Evolutionary conservation across 2,888 invertebrate genomes (phyloP).

Genomic region (Rhimphoctona megacephalus): DNA sequence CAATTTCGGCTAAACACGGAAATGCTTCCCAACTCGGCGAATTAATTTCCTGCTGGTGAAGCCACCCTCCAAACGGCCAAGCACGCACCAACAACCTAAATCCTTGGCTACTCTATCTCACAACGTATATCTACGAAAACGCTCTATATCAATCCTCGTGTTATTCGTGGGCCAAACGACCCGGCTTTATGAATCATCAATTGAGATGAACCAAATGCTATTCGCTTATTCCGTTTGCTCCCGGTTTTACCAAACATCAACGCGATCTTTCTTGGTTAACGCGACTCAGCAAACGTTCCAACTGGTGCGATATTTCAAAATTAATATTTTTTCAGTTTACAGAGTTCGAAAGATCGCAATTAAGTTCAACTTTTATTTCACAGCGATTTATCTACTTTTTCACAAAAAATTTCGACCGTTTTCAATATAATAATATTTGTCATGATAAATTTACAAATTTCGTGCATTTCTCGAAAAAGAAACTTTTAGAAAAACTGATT

Average conservation of each 20-base stretch:
- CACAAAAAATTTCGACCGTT: too few relatives aligned
- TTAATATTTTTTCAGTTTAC: background rate
- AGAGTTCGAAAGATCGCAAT: background rate
- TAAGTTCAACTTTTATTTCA: background rate
- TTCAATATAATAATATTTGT: background rate
- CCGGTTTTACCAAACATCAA: background rate
- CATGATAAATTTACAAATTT: background rate
- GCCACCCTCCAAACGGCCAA: slow-evolving; percentile 43
- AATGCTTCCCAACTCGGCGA: slow-evolving; percentile 76
- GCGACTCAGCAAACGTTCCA: background rate
- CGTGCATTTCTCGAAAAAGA: background rate
- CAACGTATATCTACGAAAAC: slow-evolving; percentile 9
- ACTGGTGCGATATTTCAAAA: background rate
- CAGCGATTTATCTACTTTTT: background rate
- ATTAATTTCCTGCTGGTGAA: slow-evolving; percentile 75
- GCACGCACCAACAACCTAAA: slow-evolving; percentile 24
- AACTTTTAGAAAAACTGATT: background rate
- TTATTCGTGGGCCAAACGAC: slow-evolving; percentile 7
- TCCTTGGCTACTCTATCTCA: background rate
- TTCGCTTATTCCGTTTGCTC: slow-evolving; percentile 5
- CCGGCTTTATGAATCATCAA: slow-evolving; percentile 23
- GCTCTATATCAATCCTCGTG: slow-evolving; percentile 27
- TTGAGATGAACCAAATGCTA: slow-evolving; percentile 15
- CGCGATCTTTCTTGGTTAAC: slow-evolving; percentile 2
- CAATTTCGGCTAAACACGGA: slow-evolving; percentile 77